Conservation (phyloP, 2,888 invertebrate species). For the Saturnia pavonia region DNA sequence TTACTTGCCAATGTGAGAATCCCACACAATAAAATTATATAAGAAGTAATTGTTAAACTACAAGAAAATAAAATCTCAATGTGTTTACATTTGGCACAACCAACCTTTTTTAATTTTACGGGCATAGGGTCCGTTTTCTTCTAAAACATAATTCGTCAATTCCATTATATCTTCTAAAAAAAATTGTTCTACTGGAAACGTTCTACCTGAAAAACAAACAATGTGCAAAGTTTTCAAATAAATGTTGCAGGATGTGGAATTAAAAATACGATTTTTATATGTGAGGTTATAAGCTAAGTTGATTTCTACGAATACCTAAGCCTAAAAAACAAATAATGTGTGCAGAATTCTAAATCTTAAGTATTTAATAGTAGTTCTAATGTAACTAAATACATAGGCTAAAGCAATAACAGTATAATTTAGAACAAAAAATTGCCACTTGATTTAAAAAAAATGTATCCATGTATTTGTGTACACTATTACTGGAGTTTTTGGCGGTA, state of each 20-base stretch:
- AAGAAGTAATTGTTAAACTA: neutral
- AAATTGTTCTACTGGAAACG: conserved; percentile 91
- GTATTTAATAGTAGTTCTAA: too few species aligned
- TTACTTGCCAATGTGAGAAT: neutral
- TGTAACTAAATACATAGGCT: too few species aligned
- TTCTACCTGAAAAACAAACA: conserved; percentile 77
- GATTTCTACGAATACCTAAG: too few species aligned
- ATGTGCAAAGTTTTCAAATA: neutral
- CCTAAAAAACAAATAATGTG: too few species aligned
- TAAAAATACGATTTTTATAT: too few species aligned
- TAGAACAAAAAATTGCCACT: too few species aligned
- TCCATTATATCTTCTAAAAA: conserved; percentile 92
- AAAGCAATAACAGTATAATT: too few species aligned
- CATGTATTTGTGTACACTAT: too few species aligned
- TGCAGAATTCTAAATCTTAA: too few species aligned
- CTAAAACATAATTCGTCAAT: conserved; percentile 69
- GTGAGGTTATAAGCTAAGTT: too few species aligned
- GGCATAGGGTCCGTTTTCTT: conserved; percentile 81
- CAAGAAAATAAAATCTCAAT: neutral
- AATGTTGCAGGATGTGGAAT: conserved; percentile 10
- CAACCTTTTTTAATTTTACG: conserved; percentile 84
- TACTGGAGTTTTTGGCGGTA: too few species aligned
- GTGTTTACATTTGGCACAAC: neutral
- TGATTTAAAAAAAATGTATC: too few species aligned
- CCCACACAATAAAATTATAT: neutral